Evolutionary conservation across 2,113 vertebrate species (phyloP).

Genomic region (Psittacula cyanocephala): DNA sequence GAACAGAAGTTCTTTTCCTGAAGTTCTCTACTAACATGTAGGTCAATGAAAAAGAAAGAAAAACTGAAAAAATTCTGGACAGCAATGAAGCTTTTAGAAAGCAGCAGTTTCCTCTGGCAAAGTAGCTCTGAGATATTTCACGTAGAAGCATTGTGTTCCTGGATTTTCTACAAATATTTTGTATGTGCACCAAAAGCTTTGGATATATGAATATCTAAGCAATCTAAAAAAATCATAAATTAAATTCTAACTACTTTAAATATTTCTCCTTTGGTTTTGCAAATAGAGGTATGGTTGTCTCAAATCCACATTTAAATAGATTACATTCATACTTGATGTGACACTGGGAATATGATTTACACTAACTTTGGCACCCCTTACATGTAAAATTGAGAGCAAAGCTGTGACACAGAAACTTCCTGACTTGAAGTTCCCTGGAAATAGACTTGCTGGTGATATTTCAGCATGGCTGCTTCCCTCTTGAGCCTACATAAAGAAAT

Average conservation of each 20-base stretch:
- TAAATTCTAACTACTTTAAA: neutral
- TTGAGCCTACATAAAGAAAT: neutral
- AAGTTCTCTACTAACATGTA: neutral
- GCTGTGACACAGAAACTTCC: neutral
- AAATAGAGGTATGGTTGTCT: neutral
- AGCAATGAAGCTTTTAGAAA: neutral
- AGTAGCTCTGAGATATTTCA: neutral
- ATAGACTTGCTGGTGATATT: neutral
- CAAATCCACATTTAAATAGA: neutral
- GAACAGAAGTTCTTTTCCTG: neutral
- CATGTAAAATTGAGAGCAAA: neutral
- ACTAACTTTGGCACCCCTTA: neutral
- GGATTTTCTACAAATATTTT: constrained; percentile 17
- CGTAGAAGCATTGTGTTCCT: neutral
- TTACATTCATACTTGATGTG: neutral
- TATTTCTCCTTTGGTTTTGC: neutral
- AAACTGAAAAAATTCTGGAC: neutral
- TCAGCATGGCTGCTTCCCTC: neutral
- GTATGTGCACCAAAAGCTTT: neutral
- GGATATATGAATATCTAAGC: neutral
- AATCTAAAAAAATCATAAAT: neutral
- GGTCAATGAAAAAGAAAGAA: neutral
- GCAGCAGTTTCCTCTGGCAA: neutral
- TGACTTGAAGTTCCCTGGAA: neutral
- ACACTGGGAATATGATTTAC: neutral